phyloP scores from a whole-genome alignment of 2,888 invertebrate genomes.

The Euplexia lucipara region DNA sequence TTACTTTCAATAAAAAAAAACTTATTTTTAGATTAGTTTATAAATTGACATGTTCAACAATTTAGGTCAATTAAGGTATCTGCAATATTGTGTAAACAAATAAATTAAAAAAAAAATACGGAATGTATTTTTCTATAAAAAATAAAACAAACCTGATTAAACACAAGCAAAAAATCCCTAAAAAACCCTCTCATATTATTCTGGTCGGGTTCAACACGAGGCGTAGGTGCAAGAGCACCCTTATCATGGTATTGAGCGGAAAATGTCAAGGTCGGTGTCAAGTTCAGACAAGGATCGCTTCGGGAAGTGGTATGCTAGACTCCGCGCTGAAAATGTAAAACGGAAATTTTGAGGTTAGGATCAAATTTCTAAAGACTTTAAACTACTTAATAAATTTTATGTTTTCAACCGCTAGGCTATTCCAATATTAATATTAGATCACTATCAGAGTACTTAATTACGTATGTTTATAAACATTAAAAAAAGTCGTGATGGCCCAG shows the following conservation, averaged over 20 bases:
- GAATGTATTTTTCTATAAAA: slow-evolving; percentile 3
- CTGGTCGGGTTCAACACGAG: neutral
- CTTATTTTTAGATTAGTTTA: too few species aligned
- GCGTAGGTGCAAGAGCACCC: slow-evolving; percentile 41
- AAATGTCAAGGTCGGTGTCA: slow-evolving; percentile 45
- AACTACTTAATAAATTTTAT: neutral
- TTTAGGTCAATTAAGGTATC: too few species aligned
- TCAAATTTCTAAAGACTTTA: neutral
- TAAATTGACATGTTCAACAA: too few species aligned
- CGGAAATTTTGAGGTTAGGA: neutral
- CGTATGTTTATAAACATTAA: too few species aligned
- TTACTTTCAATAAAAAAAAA: too few species aligned
- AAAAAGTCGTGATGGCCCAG: too few species aligned
- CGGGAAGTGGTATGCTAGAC: slow-evolving; percentile 8
- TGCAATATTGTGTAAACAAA: too few species aligned
- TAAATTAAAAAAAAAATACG: too few species aligned
- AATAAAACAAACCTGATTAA: neutral
- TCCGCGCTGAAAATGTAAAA: slow-evolving; percentile 16
- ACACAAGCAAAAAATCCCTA: neutral
- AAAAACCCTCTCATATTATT: slow-evolving; percentile 7
- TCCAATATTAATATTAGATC: too few species aligned
- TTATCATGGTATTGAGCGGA: slow-evolving; percentile 50
- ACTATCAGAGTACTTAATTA: too few species aligned
- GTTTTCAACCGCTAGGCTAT: too few species aligned
- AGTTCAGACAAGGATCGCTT: slow-evolving; percentile 47